Percentiles rank a stretch among this genome's conserved stretches.
Evolutionary conservation across 2,113 vertebrate genomes (phyloP).

Genomic region (Grantiella picta): DNA sequence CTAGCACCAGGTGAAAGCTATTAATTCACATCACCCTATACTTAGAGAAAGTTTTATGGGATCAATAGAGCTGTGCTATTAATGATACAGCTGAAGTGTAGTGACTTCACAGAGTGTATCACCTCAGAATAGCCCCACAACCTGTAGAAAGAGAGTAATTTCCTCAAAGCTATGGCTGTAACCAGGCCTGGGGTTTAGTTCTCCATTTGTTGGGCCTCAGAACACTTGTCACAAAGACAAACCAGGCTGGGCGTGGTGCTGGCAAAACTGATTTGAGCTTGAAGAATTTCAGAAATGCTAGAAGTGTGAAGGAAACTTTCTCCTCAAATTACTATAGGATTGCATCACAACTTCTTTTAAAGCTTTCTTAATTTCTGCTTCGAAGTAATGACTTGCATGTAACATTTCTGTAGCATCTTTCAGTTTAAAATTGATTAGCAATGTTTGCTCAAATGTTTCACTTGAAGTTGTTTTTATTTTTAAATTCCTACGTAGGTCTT

Average conservation of each 20-base stretch:
- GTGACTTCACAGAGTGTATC: not conserved
- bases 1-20: constrained; percentile 33
- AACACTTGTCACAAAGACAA: not conserved
- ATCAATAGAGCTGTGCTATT: constrained; percentile 42
- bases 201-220: not conserved
- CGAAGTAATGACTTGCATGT: not conserved
- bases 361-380: not conserved
- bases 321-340: not conserved
- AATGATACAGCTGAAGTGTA: not conserved
- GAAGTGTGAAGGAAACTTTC: not conserved
- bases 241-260: not conserved
- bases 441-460: not conserved
- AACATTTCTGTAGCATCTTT: not conserved
- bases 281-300: not conserved
- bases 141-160: not conserved
- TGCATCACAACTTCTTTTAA: not conserved
- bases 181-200: not conserved
- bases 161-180: not conserved
- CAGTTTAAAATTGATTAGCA: not conserved
- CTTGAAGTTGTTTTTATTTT: not conserved
- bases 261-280: not conserved
- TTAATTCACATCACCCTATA: constrained; percentile 38
- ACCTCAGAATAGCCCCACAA: not conserved
- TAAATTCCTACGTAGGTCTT: not conserved
- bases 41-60: constrained; percentile 40